phyloP scores from a whole-genome alignment of 2,888 invertebrate genomes.

The Ormia ochracea region DNA sequence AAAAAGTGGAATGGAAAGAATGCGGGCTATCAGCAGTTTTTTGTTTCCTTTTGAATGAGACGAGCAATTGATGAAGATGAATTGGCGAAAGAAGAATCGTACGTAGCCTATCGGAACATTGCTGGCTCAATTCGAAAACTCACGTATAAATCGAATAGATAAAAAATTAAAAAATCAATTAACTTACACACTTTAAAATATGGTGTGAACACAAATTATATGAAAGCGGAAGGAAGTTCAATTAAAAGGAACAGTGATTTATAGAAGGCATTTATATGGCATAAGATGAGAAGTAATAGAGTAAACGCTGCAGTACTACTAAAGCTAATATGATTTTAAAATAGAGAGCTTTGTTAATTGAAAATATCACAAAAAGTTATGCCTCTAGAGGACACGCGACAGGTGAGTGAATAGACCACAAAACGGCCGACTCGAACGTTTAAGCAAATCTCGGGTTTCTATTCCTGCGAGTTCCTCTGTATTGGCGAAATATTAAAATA shows the following conservation, averaged over 20 bases:
- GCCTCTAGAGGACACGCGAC: too few species aligned
- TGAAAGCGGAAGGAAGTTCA: not conserved
- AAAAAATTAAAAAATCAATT: slow-evolving; percentile 26
- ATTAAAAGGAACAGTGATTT: not conserved
- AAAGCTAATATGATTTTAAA: too few species aligned
- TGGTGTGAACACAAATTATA: not conserved
- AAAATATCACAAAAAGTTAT: too few species aligned
- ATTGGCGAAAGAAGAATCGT: slow-evolving; percentile 12
- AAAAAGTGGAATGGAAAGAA: not conserved
- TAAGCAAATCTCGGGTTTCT: too few species aligned
- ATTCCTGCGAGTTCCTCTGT: too few species aligned
- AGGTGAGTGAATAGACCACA: too few species aligned
- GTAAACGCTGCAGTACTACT: too few species aligned
- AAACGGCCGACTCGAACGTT: too few species aligned
- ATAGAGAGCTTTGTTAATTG: too few species aligned
- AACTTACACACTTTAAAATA: slow-evolving; percentile 20
- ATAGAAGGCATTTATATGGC: not conserved
- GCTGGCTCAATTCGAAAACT: slow-evolving; percentile 29
- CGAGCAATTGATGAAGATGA: not conserved
- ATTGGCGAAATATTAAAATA: too few species aligned
- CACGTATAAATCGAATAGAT: slow-evolving; percentile 41
- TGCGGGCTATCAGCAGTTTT: not conserved
- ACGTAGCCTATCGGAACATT: slow-evolving; percentile 19
- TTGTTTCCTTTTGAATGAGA: not conserved
- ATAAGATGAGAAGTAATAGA: not conserved